Conservation (phyloP, 30 jellyfish, hydroid and myxozoan species). For the Cassiopea xamachana region DNA sequence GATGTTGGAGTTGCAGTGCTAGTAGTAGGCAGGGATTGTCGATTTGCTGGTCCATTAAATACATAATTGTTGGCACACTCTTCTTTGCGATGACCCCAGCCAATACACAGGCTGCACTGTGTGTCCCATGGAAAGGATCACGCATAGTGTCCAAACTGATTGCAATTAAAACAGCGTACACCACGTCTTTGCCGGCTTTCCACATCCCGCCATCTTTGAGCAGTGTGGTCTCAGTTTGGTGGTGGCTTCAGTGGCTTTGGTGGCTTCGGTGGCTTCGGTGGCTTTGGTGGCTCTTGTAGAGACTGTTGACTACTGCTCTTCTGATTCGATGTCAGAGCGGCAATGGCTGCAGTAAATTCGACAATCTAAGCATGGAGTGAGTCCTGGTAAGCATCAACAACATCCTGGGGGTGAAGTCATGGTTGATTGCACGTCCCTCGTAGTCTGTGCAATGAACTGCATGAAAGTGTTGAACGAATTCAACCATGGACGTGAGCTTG, state of each 20-base stretch:
- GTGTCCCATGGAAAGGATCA: slow-evolving; percentile 37
- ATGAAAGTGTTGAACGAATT: slow-evolving; percentile 19
- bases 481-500: slow-evolving; percentile 10
- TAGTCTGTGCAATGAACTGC: slow-evolving; percentile 22
- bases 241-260: no score
- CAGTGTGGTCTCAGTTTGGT: slow-evolving; percentile 4
- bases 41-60: background rate
- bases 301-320: no score
- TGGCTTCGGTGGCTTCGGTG: no score
- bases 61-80: slow-evolving; percentile 16
- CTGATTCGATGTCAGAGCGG: slow-evolving; percentile 14
- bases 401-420: background rate
- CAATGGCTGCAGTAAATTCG: slow-evolving; percentile 17
- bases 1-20: background rate
- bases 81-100: slow-evolving; percentile 25
- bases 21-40: background rate
- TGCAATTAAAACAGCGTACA: slow-evolving; percentile 28
- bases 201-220: background rate
- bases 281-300: no score
- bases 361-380: slow-evolving; percentile 11
- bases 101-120: slow-evolving; percentile 28
- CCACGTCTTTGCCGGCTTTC: slow-evolving; percentile 18
- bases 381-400: slow-evolving; percentile 1
- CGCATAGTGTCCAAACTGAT: slow-evolving; percentile 37
- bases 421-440: background rate